Evolutionary conservation across 2,113 vertebrate species (phyloP).

Genomic region (Cynocephalus volans): DNA sequence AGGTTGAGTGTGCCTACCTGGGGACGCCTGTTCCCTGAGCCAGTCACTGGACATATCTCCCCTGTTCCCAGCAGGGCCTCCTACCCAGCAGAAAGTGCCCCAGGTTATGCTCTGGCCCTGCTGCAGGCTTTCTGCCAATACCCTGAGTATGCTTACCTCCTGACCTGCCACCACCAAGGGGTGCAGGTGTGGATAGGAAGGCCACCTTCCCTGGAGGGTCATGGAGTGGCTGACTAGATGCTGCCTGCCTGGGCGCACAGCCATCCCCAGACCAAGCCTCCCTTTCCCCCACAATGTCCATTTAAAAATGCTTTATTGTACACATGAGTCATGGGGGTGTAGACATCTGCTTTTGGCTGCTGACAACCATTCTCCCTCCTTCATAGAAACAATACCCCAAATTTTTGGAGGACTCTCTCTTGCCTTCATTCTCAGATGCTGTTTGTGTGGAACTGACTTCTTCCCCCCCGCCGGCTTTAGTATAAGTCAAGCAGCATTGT

Average conservation of each 20-base stretch:
- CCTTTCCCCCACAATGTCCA: not conserved
- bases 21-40: not conserved
- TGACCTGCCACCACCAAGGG: not conserved
- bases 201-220: not conserved
- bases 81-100: not conserved
- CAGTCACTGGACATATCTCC: not conserved
- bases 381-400: not conserved
- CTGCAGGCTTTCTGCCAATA: not conserved
- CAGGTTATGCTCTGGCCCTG: not conserved
- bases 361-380: not conserved
- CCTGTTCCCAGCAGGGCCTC: not conserved
- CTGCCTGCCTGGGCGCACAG: not conserved
- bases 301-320: not conserved
- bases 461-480: not conserved
- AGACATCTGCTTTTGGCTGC: not conserved
- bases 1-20: not conserved
- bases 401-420: not conserved
- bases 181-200: too few species aligned
- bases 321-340: not conserved
- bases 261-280: not conserved
- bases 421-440: not conserved
- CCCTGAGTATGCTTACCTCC: accelerated
- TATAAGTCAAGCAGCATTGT: not conserved
- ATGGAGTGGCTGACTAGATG: not conserved
- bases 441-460: not conserved